Conservation (phyloP, 2,113 vertebrate species). For the Bujurquina vittata region DNA sequence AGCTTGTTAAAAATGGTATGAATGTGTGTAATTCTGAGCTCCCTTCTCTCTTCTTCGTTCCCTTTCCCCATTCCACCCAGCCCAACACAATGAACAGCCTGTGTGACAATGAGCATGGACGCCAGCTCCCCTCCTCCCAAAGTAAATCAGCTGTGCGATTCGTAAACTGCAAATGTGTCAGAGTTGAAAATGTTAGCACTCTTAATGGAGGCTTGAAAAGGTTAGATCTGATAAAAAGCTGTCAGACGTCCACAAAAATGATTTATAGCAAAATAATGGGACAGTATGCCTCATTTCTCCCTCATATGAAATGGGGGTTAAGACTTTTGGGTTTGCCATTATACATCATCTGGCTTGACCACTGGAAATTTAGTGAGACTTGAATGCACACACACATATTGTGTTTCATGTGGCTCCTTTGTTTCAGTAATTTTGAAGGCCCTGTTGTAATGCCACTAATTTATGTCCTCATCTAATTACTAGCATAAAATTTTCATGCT, state of each 20-base stretch:
- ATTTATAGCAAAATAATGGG: conserved; percentile 98
- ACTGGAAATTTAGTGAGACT: conserved; percentile 85
- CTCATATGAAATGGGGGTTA: conserved; percentile 91
- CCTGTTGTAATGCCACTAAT: conserved; percentile 26
- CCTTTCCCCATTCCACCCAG: conserved; percentile 15
- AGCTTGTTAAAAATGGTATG: conserved; percentile 37
- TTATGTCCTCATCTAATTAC: conserved; percentile 49
- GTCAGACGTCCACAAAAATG: conserved; percentile 93
- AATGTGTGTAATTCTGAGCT: conserved; percentile 28
- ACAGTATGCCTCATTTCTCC: conserved; percentile 99
- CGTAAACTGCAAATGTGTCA: conserved; percentile 95
- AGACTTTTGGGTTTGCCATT: conserved; percentile 87
- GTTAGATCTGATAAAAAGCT: conserved; percentile 99
- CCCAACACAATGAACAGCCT: conserved; percentile 58
- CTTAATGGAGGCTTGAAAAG: conserved; percentile 99
- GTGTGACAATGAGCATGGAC: conserved; percentile 78
- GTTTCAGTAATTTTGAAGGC: conserved; percentile 42
- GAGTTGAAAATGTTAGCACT: conserved; percentile 97
- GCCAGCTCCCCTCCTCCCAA: conserved; percentile 81
- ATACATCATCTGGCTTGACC: conserved; percentile 93
- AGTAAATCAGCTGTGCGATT: conserved; percentile 98
- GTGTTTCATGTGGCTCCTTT: conserved; percentile 43
- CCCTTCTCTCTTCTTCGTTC: neutral
- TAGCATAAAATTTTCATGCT: conserved; percentile 15
- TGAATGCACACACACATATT: conserved; percentile 73